Evolutionary conservation across 2,888 invertebrate species (phyloP), one percentile per base, ranked within the genome.

Genomic region (Pammene fasciana): DNA sequence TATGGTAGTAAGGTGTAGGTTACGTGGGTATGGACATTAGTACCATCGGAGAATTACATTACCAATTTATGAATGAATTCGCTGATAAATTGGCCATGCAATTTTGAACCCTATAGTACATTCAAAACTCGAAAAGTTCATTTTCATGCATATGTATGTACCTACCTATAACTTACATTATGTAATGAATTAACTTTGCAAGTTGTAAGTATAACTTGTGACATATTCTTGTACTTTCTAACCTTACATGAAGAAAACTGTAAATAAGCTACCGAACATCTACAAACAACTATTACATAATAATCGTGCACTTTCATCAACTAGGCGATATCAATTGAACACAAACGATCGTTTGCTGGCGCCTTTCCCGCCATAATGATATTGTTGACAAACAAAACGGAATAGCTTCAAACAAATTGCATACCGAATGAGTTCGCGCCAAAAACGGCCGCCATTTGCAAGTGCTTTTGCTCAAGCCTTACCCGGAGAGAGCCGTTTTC

Each of bases 401-500:
- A 57, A 71, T 71, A 54, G 48, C 56, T 11, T 26, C 18, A 66
- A 74, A 72, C 75, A 75, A 74, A 75, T 75, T 74, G 74, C 71
- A 73, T 62, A 54, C 70, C 57, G 71, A 75, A 75, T 73, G 72
- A 75, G 72, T 75, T 74, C 71, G 70, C 72, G 60, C 75, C 74
- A 72, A 73, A 75, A 71, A 61, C 45, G 73, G 74, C 67, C 60
- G 55, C 66, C 61, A 56, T 73, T 72, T 72, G 72, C 72, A 72
- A 65, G 54, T 70, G 67, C 50, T 52, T 64, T 70, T 62, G 61
- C 45, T 65, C 60, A 36, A 26, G 36, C 70, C 71, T 52, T 70
- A 54, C 71, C 70, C 11, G 72, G 61, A 56, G 41, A 41, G 46
- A 5, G 18, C 6, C 9, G n/a, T 8, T 34, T 26, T n/a, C 54